A percentile compares a stretch with the other conserved stretches of the same genome.
Conservation (phyloP, 2,113 vertebrate species). For the Ciconia stormi region DNA sequence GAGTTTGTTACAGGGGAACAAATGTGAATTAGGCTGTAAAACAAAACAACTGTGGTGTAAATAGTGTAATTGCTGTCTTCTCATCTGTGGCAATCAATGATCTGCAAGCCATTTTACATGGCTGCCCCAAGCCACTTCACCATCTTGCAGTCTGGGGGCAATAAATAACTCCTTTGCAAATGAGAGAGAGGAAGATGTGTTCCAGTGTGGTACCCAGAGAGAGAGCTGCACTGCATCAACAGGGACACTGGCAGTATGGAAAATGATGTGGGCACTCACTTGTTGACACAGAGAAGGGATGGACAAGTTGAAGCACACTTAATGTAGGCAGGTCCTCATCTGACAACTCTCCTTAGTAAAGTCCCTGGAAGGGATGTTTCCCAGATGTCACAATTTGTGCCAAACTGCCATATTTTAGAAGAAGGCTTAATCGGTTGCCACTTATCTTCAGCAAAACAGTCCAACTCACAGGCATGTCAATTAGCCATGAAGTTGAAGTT, state of each 20-base stretch:
- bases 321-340: not conserved
- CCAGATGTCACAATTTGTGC: not conserved
- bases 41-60: conserved; percentile 55
- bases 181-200: not conserved
- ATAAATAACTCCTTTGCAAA: conserved; percentile 16
- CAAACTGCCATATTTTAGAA: not conserved
- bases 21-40: conserved; percentile 35
- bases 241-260: fast-evolving
- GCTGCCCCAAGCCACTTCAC: not conserved
- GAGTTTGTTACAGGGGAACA: not conserved
- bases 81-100: conserved; percentile 56
- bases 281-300: not conserved
- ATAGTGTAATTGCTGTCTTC: conserved; percentile 47
- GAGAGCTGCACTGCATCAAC: not conserved
- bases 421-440: not conserved
- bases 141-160: not conserved
- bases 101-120: conserved; percentile 40
- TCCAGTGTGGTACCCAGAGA: not conserved
- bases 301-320: not conserved
- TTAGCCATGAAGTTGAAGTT: not conserved
- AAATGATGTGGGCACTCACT: not conserved
- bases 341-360: not conserved
- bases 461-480: not conserved
- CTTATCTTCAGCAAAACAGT: not conserved
- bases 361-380: not conserved